Evolutionary conservation across 2,797 vertebrate species (phyloP), one percentile per base, ranked within the genome.

Genomic region (Loris lydekkerianus): DNA sequence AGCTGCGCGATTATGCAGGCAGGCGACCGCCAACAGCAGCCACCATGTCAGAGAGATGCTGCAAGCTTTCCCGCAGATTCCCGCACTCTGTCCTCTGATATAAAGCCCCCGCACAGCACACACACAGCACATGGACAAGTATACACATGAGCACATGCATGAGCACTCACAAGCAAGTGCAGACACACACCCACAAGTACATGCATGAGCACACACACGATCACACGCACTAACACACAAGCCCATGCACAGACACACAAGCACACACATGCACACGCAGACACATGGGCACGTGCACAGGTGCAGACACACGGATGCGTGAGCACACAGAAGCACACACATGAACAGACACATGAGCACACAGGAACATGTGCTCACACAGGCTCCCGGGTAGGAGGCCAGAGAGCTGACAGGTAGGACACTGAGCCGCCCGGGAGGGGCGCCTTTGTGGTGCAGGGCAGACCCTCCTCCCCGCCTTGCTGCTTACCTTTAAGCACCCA

Each of bases 401-500:
- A 7, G 49, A 43, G 49, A 15, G 11, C 23, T 0, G 20, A 5
- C 7, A 2, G 81, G 53, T 53, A 10, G 29, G 40, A 34, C 20
- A 25, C 82, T 18, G 11, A 0, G 34, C 70, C 81, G 10, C 21
- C 9, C 10, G 0, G 0, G 34, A 8, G 5, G 10, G 23, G 1
- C 1, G 23, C 3, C 7, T 15, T 4, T 25, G n/a, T 0, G 46
- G 46, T 46, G 46, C 7, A 11, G 56, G 2, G 8, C 3, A 7
- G 9, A 5, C 21, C n/a, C 29, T 4, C 3, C 17, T 0, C 1
- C 11, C 29, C 11, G 27, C 65, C 63, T 88, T 1, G 2, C 63
- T 1, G 7, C 0, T 15, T 94, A 99, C 98, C 98, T 98, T 99
- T n/a, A 98, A 95, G 49, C 99, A 0, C 97, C 99, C 34, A 80